Evolutionary conservation across 2,797 vertebrate genomes (phyloP).

Genomic region (Odontamblyopus rebecca): DNA sequence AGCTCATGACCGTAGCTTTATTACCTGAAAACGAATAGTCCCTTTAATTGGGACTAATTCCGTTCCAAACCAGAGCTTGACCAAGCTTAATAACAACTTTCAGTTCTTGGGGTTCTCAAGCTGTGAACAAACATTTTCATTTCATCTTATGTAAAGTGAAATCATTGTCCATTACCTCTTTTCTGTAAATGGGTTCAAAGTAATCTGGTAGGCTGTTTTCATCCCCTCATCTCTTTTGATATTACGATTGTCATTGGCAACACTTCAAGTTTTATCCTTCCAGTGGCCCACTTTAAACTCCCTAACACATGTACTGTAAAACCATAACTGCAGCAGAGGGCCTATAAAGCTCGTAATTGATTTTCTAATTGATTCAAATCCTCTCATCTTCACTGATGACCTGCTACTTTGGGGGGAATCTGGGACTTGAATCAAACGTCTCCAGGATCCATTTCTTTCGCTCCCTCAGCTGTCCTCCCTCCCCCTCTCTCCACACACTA

Average conservation of each 20-base stretch:
- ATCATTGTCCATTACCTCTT: background rate
- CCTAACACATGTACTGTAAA: constrained; percentile 43
- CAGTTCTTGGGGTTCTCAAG: too few relatives aligned
- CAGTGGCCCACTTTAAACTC: constrained; percentile 28
- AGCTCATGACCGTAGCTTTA: too few relatives aligned
- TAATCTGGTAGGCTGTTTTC: background rate
- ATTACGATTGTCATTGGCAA: constrained; percentile 22
- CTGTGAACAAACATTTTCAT: too few relatives aligned
- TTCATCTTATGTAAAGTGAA: background rate
- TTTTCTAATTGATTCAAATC: constrained; percentile 70
- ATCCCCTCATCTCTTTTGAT: constrained; percentile 18
- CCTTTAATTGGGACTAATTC: too few relatives aligned
- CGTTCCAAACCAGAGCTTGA: background rate
- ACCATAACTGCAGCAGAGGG: constrained; percentile 45
- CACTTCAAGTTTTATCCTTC: constrained; percentile 19
- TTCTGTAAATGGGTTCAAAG: background rate
- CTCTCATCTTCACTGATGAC: constrained; percentile 46
- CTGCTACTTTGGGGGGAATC: constrained; percentile 45
- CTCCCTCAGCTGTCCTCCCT: constrained; percentile 52
- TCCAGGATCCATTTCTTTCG: constrained; percentile 54
- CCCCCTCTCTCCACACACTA: constrained; percentile 56
- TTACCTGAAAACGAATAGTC: too few relatives aligned
- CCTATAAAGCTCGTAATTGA: constrained; percentile 62
- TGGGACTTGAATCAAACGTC: constrained; percentile 72
- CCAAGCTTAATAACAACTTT: background rate